phyloP scores from a whole-genome alignment of 2,113 vertebrate genomes.

The Antigone vipio region DNA sequence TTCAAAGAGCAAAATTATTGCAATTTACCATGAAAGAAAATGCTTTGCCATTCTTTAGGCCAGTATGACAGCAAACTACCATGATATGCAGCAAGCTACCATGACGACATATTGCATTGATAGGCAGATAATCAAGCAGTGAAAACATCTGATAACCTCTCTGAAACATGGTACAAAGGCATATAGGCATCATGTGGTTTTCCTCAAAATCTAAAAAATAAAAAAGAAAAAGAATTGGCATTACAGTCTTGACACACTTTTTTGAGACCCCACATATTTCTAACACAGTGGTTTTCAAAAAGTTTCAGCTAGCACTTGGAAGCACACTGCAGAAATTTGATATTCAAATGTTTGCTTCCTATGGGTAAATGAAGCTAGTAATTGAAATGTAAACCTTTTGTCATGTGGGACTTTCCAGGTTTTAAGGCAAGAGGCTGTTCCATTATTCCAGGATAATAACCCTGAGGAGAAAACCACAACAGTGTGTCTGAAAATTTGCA shows the following conservation, averaged over 20 bases:
- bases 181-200: not conserved
- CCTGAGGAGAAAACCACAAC: not conserved
- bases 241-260: not conserved
- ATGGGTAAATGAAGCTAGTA: not conserved
- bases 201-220: not conserved
- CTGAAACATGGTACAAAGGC: not conserved
- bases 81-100: not conserved
- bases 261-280: not conserved
- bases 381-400: slow-evolving; percentile 47
- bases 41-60: not conserved
- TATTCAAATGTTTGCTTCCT: slow-evolving; percentile 12
- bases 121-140: not conserved
- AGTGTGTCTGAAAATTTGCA: not conserved
- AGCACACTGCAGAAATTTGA: not conserved
- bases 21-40: not conserved
- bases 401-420: not conserved
- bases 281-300: not conserved
- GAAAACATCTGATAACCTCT: not conserved
- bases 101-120: not conserved
- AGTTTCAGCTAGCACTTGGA: not conserved
- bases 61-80: not conserved
- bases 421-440: slow-evolving; percentile 22
- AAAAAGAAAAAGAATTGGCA: accelerated
- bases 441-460: slow-evolving; percentile 30
- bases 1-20: not conserved